Percentiles rank a stretch among this genome's conserved stretches.
Conservation (phyloP, 2,888 invertebrate genomes). For the Leucozona laternaria region DNA sequence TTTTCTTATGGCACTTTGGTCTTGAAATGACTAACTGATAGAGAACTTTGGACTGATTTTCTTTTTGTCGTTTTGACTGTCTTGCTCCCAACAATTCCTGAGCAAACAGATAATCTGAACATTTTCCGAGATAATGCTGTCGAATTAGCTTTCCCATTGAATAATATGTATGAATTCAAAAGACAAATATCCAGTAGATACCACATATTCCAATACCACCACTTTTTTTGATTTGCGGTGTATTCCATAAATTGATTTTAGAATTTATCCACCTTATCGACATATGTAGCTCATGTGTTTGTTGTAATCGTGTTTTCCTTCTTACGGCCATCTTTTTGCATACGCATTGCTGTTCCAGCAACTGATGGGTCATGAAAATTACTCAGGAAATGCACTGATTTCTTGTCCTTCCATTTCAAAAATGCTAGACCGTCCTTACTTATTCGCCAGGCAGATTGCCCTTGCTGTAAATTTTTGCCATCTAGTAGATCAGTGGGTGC, state of each 20-base stretch:
- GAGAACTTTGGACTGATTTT: not conserved
- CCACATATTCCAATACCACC: too few relatives aligned
- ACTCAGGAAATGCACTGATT: too few relatives aligned
- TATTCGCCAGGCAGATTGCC: conserved; percentile 31
- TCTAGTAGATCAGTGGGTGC: conserved; percentile 11
- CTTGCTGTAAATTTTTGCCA: conserved; percentile 25
- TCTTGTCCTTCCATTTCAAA: conserved; percentile 46
- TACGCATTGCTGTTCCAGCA: not conserved
- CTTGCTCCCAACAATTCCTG: conserved; percentile 28
- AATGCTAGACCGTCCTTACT: conserved; percentile 35
- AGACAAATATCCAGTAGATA: too few relatives aligned
- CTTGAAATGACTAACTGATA: conserved; percentile 5
- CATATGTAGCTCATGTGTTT: conserved; percentile 48
- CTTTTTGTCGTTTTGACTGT: not conserved
- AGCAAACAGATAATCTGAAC: conserved; percentile 5
- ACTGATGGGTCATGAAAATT: conserved; percentile 21
- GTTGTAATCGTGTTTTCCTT: conserved; percentile 32
- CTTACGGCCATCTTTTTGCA: conserved; percentile 25
- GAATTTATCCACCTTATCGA: conserved; percentile 45
- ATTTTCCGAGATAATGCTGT: conserved; percentile 5
- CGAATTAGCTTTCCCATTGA: too few relatives aligned
- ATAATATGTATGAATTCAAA: not conserved
- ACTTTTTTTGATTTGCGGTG: conserved; percentile 23
- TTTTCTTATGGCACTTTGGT: conserved; percentile 23
- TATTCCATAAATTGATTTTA: conserved; percentile 42